Conservation (phyloP, 2,888 invertebrate genomes). For the Orgyia antiqua region DNA sequence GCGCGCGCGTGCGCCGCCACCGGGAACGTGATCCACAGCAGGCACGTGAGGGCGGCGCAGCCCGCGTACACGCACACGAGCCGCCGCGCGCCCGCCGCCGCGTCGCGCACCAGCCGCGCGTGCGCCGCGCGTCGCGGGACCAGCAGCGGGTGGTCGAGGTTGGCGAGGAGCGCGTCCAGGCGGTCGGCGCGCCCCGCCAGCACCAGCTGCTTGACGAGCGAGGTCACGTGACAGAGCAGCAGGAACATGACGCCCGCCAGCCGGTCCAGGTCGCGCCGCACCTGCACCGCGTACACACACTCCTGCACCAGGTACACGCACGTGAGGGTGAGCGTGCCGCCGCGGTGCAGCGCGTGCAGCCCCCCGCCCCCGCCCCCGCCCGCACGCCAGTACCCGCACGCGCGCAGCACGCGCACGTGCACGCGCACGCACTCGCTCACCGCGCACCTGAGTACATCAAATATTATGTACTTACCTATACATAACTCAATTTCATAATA, state of each 20-base stretch:
- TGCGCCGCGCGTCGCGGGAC: constrained; percentile 10
- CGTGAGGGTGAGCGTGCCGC: constrained; percentile 26
- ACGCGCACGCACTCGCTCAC: constrained; percentile 28
- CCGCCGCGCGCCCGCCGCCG: constrained; percentile 25
- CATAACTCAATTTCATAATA: too few relatives aligned
- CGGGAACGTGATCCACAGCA: constrained; percentile 52
- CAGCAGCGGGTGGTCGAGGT: constrained; percentile 27
- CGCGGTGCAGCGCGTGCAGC: constrained; percentile 24
- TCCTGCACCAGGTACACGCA: constrained; percentile 35
- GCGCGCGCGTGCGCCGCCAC: constrained; percentile 30
- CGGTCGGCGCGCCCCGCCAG: constrained; percentile 34
- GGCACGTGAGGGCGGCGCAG: constrained; percentile 52
- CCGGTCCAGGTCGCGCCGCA: constrained; percentile 50
- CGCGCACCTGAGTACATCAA: constrained; percentile 14
- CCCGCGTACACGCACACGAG: constrained; percentile 34
- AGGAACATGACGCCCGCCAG: constrained; percentile 64
- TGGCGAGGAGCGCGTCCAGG: constrained; percentile 25
- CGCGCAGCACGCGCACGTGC: constrained; percentile 33
- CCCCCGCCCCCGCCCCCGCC: constrained; percentile 3
- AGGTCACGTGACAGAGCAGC: constrained; percentile 63
- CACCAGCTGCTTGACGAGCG: constrained; percentile 55
- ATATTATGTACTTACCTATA: too few relatives aligned
- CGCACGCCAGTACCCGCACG: constrained; percentile 28
- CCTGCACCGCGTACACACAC: constrained; percentile 42
- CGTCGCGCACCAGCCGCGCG: constrained; percentile 12